Evolutionary conservation across 2,113 vertebrate genomes (phyloP), one percentile per base, ranked within the genome.

Genomic region (Eurypyga helias): DNA sequence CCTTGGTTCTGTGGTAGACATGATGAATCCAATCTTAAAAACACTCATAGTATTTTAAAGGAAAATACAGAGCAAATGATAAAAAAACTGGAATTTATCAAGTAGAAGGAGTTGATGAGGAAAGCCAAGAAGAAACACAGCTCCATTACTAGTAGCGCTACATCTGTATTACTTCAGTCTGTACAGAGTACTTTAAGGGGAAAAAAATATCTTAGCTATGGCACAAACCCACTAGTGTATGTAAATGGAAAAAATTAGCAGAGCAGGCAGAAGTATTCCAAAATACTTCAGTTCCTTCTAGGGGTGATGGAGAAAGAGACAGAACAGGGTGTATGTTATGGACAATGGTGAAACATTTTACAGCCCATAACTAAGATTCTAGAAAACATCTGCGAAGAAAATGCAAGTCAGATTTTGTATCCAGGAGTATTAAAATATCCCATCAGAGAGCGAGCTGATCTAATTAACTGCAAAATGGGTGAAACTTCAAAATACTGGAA

Each of bases 331-430:
- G 70, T 73, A 25, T 67, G 77, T 34, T 70, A 83, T 8, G 38
- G 60, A 82, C 0, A 7, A 73, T 7, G 25, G 49, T 80, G 38
- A 93, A 96, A 34, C 78, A 89, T 83, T 83, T 93, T 87, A 87
- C 70, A 94, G 79, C 34, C 33, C 0, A 0, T 79, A 87, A 94
- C 69, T 73, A 80, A 87, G 43, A 60, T 71, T 89, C 85, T 78
- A 83, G 71, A 81, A 88, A 86, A 73, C 33, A 83, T 75, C 55
- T 81, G 72, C 71, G 90, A 92, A 73, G 76, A 91, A 93, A 92
- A 90, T 62, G 0, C 13, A 79, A 33, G 23, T 69, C 66, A 61
- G 46, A 65, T 41, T 85, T 91, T 77, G 16, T 54, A 58, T 19
- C 24, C 21, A 38, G 57, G 33, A 51, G 55, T 46, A 36, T 31